Evolutionary conservation across 2,113 vertebrate species (phyloP).

Genomic region (Halcyon malimbica): DNA sequence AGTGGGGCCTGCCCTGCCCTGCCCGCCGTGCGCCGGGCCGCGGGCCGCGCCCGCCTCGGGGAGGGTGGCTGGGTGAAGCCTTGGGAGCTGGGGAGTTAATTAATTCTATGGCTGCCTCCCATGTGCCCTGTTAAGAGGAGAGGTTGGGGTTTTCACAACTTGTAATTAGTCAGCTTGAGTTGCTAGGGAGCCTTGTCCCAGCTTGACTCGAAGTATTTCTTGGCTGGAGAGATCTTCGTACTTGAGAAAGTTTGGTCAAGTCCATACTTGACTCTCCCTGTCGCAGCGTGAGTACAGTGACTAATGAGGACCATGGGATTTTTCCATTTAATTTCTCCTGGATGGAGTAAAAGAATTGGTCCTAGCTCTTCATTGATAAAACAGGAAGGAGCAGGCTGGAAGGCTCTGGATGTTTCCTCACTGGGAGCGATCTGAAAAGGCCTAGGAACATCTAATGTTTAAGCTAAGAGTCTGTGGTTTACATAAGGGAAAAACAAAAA

Average conservation of each 20-base stretch:
- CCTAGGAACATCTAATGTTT: not conserved
- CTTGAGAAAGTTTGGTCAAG: constrained; percentile 45
- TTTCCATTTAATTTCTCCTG: constrained; percentile 22
- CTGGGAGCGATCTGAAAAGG: not conserved
- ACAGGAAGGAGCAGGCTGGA: constrained; percentile 43
- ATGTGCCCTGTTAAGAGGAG: accelerated
- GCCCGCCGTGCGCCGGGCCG: not conserved
- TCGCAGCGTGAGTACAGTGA: not conserved
- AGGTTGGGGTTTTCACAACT: not conserved
- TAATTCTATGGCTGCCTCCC: not conserved
- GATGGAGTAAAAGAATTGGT: not conserved
- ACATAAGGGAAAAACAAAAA: not conserved
- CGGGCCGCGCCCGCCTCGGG: not conserved
- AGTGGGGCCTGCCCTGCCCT: not conserved
- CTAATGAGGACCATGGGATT: not conserved
- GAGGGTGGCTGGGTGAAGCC: not conserved
- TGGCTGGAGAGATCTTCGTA: not conserved
- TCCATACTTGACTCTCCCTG: constrained; percentile 44
- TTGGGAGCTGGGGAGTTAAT: too few species aligned
- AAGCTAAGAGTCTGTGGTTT: not conserved
- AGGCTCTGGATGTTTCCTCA: constrained; percentile 32
- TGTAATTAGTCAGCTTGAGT: not conserved
- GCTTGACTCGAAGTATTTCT: constrained; percentile 56
- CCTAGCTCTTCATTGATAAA: constrained; percentile 22
- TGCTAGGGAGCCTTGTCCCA: constrained; percentile 44